A percentile compares a stretch with the other conserved stretches of the same genome.
phyloP scores from a whole-genome alignment of 2,888 invertebrate species.

The Drepana falcataria region DNA sequence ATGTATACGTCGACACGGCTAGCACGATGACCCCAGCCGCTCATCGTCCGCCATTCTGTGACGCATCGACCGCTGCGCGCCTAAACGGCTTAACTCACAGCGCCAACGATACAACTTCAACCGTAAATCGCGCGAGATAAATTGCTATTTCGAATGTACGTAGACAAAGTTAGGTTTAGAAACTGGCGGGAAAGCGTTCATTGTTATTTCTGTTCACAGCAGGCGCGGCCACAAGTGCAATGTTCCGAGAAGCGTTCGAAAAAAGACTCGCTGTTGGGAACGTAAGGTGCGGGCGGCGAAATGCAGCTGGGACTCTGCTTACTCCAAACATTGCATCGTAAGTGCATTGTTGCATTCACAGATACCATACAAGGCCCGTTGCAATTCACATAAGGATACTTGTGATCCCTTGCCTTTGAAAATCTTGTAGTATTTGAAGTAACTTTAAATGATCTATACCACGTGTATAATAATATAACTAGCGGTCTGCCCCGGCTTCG shows the following conservation, averaged over 20 bases:
- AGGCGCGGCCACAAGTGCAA: conserved; percentile 53
- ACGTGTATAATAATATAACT: too few species aligned
- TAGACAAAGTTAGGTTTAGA: conserved; percentile 31
- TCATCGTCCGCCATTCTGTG: conserved; percentile 48
- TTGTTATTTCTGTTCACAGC: conserved; percentile 57
- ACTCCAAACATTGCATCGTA: neutral
- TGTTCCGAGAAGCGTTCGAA: conserved; percentile 58
- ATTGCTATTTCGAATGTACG: conserved; percentile 18
- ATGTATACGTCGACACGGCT: conserved; percentile 37
- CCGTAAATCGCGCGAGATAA: conserved; percentile 20
- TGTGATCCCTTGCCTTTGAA: too few species aligned
- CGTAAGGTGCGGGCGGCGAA: conserved; percentile 28
- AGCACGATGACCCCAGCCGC: conserved; percentile 68
- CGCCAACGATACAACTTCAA: conserved; percentile 19
- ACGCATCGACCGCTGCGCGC: conserved; percentile 44
- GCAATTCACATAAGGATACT: too few species aligned
- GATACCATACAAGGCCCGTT: too few species aligned
- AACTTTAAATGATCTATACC: too few species aligned
- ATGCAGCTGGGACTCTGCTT: conserved; percentile 30
- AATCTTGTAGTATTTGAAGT: too few species aligned
- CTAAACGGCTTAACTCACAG: conserved; percentile 37
- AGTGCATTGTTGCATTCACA: neutral
- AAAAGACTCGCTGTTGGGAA: conserved; percentile 40
- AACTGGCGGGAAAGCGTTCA: conserved; percentile 59
- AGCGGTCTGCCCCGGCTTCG: too few species aligned